Evolutionary conservation across 2,797 vertebrate genomes (phyloP), one percentile per base, ranked within the genome.

Genomic region (Pogoniulus pusillus): DNA sequence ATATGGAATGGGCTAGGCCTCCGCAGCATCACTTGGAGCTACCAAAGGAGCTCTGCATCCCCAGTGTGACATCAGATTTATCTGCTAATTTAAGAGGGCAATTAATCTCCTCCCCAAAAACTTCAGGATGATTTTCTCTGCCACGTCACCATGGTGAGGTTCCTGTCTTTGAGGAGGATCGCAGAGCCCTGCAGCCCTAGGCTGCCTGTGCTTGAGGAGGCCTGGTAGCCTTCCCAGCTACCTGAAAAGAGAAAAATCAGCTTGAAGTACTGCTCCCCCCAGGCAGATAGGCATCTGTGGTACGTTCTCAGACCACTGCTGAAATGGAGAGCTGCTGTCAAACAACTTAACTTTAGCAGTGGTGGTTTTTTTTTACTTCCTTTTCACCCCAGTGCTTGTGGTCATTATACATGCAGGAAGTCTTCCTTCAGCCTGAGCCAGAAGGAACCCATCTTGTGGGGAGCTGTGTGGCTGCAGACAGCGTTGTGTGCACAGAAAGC

Each of bases 71-170:
- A 19, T 70, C 51, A 57, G 22, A 35, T 51, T 80, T 60, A 77
- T 49, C 39, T 1, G 1, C 16, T 63, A n/a, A 63, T 63, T 41
- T 59, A 64, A 47, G 49, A 49, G 35, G 49, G 13, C 9, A 62
- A 27, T 78, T 65, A 72, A 69, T n/a, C 14, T 9, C 16, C 55
- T 77, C 41, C 27, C 30, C 62, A 77, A 62, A 55, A 83, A 35
- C 45, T 68, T 35, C 3, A 7, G 54, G 30, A 17, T 74, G 80
- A 20, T 78, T 74, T 74, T 58, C 41, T 4, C 3, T 60, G n/a
- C 30, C n/a, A 10, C 7, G 18, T 55, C 39, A 68, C 51, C 29
- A 19, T 2, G 0, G 37, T 1, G 2, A 58, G n/a, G 29, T 81
- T 39, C 54, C 17, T 2, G 1, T 62, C 64, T 63, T 16, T 22